Percentiles rank a stretch among this genome's conserved stretches.
phyloP scores from a whole-genome alignment of 2,113 vertebrate genomes.

The Amphilophus citrinellus region DNA sequence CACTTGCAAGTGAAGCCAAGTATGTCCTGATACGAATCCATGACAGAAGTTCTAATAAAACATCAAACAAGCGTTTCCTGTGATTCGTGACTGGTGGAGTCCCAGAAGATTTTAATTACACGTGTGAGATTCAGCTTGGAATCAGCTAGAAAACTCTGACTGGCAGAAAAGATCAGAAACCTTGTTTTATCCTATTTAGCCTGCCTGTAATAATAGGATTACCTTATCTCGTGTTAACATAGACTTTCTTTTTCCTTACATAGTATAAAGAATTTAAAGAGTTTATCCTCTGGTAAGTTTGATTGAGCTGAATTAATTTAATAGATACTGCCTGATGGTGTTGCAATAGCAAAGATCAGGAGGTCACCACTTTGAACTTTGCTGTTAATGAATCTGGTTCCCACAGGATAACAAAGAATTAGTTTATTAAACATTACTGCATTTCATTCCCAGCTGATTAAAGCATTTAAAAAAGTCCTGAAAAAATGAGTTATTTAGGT shows the following conservation, averaged over 20 bases:
- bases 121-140: conserved; percentile 11
- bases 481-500: neutral
- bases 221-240: neutral
- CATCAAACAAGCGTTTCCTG: conserved; percentile 26
- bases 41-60: conserved; percentile 35
- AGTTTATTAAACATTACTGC: neutral
- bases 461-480: neutral
- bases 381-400: neutral
- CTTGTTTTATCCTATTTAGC: conserved; percentile 1
- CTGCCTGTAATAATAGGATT: neutral
- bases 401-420: neutral
- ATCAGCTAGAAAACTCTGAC: conserved; percentile 1
- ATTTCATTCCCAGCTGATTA: neutral
- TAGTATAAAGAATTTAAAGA: neutral
- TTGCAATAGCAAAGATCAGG: neutral
- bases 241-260: conserved; percentile 6
- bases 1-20: neutral
- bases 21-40: conserved; percentile 21
- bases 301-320: neutral
- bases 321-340: neutral
- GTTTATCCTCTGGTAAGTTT: neutral
- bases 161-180: conserved; percentile 17
- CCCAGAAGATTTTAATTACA: conserved; percentile 34
- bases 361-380: neutral
- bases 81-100: conserved; percentile 7